These are phyloP conservation scores for Callinectes sapidus DNA, from an alignment of 2,888 invertebrate genomes.

Conservation along the genomic window DNA sequence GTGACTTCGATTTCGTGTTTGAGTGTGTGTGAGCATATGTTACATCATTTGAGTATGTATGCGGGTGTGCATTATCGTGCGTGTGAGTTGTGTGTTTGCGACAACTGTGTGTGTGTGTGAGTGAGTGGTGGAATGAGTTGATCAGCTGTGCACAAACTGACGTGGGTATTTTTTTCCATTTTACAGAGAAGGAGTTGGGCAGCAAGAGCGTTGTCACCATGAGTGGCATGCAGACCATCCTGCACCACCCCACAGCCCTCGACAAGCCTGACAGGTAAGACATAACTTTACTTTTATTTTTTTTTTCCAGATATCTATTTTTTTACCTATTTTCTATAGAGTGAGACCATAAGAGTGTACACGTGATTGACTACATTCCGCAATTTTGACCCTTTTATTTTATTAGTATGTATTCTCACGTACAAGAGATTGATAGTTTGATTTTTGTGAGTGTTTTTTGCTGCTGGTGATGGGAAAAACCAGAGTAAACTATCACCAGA, in stretches of 20 bases:
- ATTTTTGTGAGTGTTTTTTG: too few relatives aligned
- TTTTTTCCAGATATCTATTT: too few relatives aligned
- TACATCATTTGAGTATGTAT: neutral
- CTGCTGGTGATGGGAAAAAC: too few relatives aligned
- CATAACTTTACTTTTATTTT: too few relatives aligned
- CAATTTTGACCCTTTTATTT: too few relatives aligned
- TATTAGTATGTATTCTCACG: too few relatives aligned
- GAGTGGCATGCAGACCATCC: slow-evolving; percentile 50
- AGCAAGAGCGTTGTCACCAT: slow-evolving; percentile 52
- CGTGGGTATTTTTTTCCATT: neutral
- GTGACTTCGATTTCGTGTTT: neutral
- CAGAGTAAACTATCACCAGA: too few relatives aligned
- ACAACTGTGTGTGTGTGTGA: neutral
- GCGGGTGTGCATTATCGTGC: neutral
- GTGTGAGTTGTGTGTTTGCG: neutral
- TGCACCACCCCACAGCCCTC: slow-evolving; percentile 47
- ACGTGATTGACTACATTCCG: too few relatives aligned
- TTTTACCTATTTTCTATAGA: too few relatives aligned
- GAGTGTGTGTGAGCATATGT: neutral
- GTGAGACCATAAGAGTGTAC: too few relatives aligned
- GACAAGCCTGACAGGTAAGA: slow-evolving; percentile 58
- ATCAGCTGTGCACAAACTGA: neutral
- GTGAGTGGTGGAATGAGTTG: neutral
- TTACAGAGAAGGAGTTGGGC: slow-evolving; percentile 60
- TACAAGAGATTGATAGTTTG: too few relatives aligned